phyloP scores from a whole-genome alignment of 2,888 invertebrate species.

The Phortica magna region DNA sequence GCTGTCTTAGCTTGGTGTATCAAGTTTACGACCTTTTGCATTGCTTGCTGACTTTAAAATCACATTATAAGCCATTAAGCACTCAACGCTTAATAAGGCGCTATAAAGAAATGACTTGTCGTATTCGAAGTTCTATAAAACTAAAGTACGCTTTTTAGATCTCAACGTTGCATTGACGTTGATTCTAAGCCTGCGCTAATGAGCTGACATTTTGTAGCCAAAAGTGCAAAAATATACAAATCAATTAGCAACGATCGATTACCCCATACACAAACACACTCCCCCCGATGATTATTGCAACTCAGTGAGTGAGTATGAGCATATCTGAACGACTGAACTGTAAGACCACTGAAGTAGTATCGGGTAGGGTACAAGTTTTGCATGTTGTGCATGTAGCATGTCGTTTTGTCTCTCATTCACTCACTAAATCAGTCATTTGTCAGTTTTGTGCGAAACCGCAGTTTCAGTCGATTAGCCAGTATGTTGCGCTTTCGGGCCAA shows the following conservation, averaged over 20 bases:
- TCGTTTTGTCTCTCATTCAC: conserved; percentile 13
- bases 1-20: conserved; percentile 43
- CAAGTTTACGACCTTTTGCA: conserved; percentile 56
- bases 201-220: conserved; percentile 52
- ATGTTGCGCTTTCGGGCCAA: background rate
- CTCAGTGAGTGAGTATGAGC: background rate
- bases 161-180: conserved; percentile 1
- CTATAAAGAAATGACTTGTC: background rate
- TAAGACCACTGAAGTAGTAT: conserved; percentile 22
- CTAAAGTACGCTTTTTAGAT: background rate
- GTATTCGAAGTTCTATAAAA: background rate
- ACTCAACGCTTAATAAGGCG: background rate
- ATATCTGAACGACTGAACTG: background rate
- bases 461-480: conserved; percentile 8
- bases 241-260: conserved; percentile 63
- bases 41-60: conserved; percentile 58
- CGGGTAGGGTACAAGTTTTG: background rate
- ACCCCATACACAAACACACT: conserved; percentile 37
- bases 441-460: conserved; percentile 68
- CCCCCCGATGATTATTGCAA: background rate
- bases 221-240: conserved; percentile 64
- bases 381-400: conserved; percentile 19
- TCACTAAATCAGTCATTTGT: conserved; percentile 53
- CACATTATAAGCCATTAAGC: conserved; percentile 61
- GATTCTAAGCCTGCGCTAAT: conserved; percentile 57